These are phyloP conservation scores for Pelodiscus sinensis DNA, from an alignment of 2,113 vertebrate genomes.

Conservation along the genomic window DNA sequence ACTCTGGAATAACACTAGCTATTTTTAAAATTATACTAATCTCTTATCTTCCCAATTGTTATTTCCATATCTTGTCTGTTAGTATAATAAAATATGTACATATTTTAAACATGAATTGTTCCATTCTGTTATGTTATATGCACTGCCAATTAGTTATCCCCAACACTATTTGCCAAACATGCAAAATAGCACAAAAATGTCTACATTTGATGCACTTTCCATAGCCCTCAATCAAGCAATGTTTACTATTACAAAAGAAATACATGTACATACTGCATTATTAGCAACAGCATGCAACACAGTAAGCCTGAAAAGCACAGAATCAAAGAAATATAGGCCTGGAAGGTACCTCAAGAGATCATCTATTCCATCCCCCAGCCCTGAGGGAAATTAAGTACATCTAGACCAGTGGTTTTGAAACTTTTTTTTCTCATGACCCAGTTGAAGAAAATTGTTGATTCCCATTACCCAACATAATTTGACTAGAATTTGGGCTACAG, in stretches of 20 bases:
- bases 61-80: constrained; percentile 50
- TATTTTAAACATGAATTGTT: constrained; percentile 45
- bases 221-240: neutral
- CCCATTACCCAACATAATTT: no score
- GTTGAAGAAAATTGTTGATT: no score
- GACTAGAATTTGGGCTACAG: no score
- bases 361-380: neutral
- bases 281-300: neutral
- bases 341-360: neutral
- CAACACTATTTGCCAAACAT: constrained; percentile 37
- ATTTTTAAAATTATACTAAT: constrained; percentile 58
- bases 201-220: neutral
- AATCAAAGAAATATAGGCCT: neutral
- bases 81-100: constrained; percentile 34
- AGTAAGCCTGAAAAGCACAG: neutral
- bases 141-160: constrained; percentile 20
- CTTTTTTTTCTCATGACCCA: no score
- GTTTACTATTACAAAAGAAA: neutral
- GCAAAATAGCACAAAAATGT: constrained; percentile 41
- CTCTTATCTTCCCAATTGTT: constrained; percentile 59
- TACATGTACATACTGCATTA: neutral
- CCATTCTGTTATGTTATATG: constrained; percentile 34
- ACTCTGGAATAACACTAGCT: constrained; percentile 62
- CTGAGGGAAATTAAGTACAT: neutral
- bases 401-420: neutral